Evolutionary conservation across 2,113 vertebrate genomes (phyloP), one percentile per base, ranked within the genome.

Genomic region (Dasyprocta punctata): DNA sequence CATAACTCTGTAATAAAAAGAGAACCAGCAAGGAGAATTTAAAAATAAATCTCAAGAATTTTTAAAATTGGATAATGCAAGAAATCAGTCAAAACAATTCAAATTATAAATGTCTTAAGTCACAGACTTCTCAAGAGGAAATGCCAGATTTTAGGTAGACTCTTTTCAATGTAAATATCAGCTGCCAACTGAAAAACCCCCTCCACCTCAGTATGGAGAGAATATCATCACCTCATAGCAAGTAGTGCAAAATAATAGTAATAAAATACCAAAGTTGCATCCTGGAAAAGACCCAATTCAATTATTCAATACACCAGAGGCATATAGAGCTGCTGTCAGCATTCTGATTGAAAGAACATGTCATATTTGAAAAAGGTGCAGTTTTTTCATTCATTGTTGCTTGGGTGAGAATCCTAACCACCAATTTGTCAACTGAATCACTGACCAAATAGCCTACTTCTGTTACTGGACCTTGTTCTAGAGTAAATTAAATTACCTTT

Each of bases 41-140:
- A 56, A 81, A 61, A 63, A 60, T 26, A 58, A 47, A 86, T 78
- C 92, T 95, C 41, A 86, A 97, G 75, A 78, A 69, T 69, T 93
- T 95, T 95, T 86, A 89, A 96, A 92, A 98, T 98, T 75, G 96
- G 61, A 69, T 92, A 94, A 96, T 92, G 88, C 47, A 98, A 97
- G 93, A 98, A 98, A 97, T 96, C 73, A 95, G 91, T 96, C 95
- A 54, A 97, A 98, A 87, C 47, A 95, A 96, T 96, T 95, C 94
- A 93, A 96, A 96, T 97, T 95, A 95, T 56, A 96, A 84, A 95
- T 97, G 88, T 96, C 63, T 97, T 67, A 93, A 0, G 0, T 33
- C 58, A 96, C 41, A 96, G 86, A 90, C 86, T 95, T 92, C 65
- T 97, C 95, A 92, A 89, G 75, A 97, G 90, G 78, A 95, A 97